Percentiles rank a stretch among this genome's conserved stretches.
Conservation (phyloP, 2,888 invertebrate species). For the Stegana nigrithorax region DNA sequence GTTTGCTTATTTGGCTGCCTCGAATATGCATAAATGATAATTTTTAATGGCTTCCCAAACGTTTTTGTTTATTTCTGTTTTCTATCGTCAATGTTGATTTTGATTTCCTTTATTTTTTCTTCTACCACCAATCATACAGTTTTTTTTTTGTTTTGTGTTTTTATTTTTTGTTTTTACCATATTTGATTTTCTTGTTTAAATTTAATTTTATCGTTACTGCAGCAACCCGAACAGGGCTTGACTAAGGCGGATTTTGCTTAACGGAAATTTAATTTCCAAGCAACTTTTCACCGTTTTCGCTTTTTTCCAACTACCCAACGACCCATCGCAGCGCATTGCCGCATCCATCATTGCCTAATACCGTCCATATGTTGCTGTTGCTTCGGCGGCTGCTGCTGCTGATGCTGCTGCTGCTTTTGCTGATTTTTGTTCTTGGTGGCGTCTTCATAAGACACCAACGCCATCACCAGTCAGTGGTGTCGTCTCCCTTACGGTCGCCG, state of each 20-base stretch:
- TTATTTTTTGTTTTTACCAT: slow-evolving; percentile 43
- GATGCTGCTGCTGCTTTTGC: not conserved
- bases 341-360: slow-evolving; percentile 35
- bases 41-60: slow-evolving; percentile 62
- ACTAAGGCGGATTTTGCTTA: slow-evolving; percentile 31
- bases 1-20: slow-evolving; percentile 28
- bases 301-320: not conserved
- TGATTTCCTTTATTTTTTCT: not conserved
- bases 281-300: slow-evolving; percentile 28
- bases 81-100: slow-evolving; percentile 20
- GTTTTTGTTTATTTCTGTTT: slow-evolving; percentile 53
- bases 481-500: not conserved
- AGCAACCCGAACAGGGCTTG: not conserved
- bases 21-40: slow-evolving; percentile 62
- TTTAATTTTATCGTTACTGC: slow-evolving; percentile 48
- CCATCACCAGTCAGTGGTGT: too few relatives aligned
- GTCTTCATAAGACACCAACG: too few relatives aligned
- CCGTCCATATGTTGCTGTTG: slow-evolving; percentile 40
- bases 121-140: not conserved
- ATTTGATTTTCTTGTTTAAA: slow-evolving; percentile 51
- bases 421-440: too few relatives aligned
- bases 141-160: not conserved
- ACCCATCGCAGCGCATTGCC: not conserved
- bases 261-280: slow-evolving; percentile 59
- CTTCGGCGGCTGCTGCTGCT: slow-evolving; percentile 10